These are phyloP conservation scores for Pachyseris speciosa DNA, from an alignment of 64 coral and sea anemone species.

Conservation along the genomic window DNA sequence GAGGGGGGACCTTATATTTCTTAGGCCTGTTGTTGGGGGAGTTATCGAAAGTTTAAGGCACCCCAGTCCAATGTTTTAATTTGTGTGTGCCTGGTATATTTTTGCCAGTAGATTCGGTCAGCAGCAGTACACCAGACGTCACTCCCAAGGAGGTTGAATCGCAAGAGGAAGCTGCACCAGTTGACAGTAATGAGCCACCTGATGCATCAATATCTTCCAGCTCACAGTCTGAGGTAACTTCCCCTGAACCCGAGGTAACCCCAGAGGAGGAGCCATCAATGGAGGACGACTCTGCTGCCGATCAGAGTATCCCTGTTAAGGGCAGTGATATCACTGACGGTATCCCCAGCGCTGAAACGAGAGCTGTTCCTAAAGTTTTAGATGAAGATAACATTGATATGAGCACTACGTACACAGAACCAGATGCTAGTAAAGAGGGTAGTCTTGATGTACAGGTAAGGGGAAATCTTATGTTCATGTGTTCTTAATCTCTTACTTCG, in stretches of 20 bases:
- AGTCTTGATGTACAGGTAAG: neutral
- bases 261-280: neutral
- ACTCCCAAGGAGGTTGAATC: neutral
- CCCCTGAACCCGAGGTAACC: neutral
- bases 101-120: conserved; percentile 3
- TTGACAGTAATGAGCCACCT: neutral
- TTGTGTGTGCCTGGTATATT: too few relatives aligned
- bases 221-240: neutral
- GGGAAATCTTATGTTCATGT: neutral
- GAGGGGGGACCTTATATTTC: too few relatives aligned
- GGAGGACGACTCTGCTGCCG: neutral
- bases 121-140: neutral
- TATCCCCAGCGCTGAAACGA: neutral
- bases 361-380: neutral
- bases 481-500: too few relatives aligned
- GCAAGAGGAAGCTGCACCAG: neutral
- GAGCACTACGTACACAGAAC: neutral
- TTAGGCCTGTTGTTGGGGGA: too few relatives aligned
- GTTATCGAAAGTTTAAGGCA: too few relatives aligned
- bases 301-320: neutral
- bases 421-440: neutral
- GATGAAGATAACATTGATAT: neutral
- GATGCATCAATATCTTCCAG: neutral
- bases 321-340: neutral
- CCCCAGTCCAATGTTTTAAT: too few relatives aligned